These are phyloP conservation scores for Drosophila meridionalis DNA, from an alignment of 2,888 invertebrate genomes.

Conservation along the genomic window DNA sequence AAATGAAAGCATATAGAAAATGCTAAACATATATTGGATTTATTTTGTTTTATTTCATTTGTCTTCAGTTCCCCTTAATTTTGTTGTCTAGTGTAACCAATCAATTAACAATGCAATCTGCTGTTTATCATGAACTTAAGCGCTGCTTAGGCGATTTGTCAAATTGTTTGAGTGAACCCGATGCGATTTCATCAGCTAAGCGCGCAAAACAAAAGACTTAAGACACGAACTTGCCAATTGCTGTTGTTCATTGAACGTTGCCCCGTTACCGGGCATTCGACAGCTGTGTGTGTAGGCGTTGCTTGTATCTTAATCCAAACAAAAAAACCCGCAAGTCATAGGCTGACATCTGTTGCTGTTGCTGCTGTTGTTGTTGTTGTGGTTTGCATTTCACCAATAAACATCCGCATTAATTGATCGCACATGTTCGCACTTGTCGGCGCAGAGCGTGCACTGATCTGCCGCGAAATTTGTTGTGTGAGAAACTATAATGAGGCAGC, in stretches of 20 bases:
- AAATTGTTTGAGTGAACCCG: constrained; percentile 17
- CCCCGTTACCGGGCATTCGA: constrained; percentile 1
- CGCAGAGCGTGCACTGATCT: constrained; percentile 3
- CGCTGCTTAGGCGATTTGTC: constrained; percentile 7
- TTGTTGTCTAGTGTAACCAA: constrained; percentile 10
- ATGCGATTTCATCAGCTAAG: constrained; percentile 20
- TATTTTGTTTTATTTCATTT: not conserved
- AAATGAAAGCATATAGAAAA: not conserved
- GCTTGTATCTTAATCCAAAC: constrained; percentile 21
- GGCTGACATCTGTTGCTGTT: constrained; percentile 6
- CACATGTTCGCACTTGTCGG: constrained; percentile 43
- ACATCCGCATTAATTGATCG: constrained; percentile 39
- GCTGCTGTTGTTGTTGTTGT: constrained; percentile 10
- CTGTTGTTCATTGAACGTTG: constrained; percentile 9
- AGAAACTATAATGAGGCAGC: constrained; percentile 42
- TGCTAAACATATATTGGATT: not conserved
- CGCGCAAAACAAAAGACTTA: constrained; percentile 65
- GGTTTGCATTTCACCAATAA: constrained; percentile 29
- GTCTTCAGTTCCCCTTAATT: not conserved
- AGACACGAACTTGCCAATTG: constrained; percentile 59
- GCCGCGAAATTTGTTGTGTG: not conserved
- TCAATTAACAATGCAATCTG: constrained; percentile 10
- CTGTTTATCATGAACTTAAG: constrained; percentile 7
- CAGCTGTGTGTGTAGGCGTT: constrained; percentile 17
- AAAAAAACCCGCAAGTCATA: constrained; percentile 54